Evolutionary conservation across 2,113 vertebrate genomes (phyloP).

Genomic region (Sapayoa aenigma): DNA sequence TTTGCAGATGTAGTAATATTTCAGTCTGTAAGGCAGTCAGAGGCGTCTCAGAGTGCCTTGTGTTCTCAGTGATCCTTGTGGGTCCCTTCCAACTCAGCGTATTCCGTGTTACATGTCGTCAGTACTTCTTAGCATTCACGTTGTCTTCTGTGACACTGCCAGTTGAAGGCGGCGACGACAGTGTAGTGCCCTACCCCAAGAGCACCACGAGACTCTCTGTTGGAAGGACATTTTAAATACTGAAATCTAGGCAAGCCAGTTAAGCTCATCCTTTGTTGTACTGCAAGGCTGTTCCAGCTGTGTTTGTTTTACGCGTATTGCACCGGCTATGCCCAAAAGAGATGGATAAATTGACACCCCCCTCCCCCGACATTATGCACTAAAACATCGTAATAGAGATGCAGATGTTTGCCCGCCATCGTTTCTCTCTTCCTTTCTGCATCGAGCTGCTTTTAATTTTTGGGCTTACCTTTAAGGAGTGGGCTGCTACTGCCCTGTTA

Average conservation of each 20-base stretch:
- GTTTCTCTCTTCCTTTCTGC: background rate
- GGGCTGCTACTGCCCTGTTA: background rate
- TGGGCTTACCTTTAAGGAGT: background rate
- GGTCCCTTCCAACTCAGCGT: too few relatives aligned
- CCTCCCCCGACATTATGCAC: too few relatives aligned
- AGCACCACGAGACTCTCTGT: background rate
- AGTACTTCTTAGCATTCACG: background rate
- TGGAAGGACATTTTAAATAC: background rate
- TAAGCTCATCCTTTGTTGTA: background rate
- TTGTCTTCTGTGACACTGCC: background rate
- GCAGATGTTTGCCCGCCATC: background rate
- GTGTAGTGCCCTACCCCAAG: background rate
- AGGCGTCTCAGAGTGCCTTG: background rate
- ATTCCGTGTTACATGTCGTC: background rate
- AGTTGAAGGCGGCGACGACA: background rate
- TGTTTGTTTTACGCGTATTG: background rate
- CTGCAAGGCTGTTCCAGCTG: background rate
- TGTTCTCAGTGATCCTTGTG: too few relatives aligned
- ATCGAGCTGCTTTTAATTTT: background rate
- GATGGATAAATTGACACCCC: background rate
- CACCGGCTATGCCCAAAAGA: background rate
- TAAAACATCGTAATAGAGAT: accelerated
- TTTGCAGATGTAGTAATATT: background rate
- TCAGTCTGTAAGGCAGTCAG: background rate
- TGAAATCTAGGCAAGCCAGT: background rate